phyloP scores from a whole-genome alignment of 2,888 invertebrate genomes.

The Pristionchus fissidentatus region DNA sequence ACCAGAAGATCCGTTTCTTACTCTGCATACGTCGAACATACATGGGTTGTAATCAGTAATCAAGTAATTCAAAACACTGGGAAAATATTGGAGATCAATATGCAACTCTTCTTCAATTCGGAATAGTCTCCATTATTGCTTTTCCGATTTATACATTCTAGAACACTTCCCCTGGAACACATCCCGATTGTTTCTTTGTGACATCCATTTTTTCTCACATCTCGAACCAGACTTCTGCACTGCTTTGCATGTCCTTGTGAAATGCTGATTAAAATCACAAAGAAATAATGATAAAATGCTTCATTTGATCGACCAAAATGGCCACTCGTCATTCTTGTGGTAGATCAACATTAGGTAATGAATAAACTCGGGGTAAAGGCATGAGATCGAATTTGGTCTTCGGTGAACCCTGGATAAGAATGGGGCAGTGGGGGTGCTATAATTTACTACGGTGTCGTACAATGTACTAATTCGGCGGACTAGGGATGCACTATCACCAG shows the following conservation, averaged over 20 bases:
- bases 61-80: too few relatives aligned
- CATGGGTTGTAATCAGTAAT: too few relatives aligned
- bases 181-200: background rate
- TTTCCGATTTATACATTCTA: too few relatives aligned
- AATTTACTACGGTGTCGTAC: conserved; percentile 21
- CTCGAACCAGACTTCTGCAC: too few relatives aligned
- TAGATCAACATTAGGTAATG: background rate
- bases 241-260: background rate
- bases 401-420: background rate
- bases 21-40: too few relatives aligned
- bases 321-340: conserved; percentile 18
- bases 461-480: conserved; percentile 22
- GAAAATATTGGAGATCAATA: too few relatives aligned
- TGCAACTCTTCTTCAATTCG: too few relatives aligned
- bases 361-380: conserved; percentile 4
- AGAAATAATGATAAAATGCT: background rate
- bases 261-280: background rate
- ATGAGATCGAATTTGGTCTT: conserved; percentile 19
- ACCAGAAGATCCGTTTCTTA: too few relatives aligned
- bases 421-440: conserved; percentile 21
- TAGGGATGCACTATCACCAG: conserved; percentile 20
- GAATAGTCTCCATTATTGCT: background rate
- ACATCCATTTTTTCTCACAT: background rate
- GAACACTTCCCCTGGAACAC: background rate
- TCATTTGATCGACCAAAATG: background rate